Evolutionary conservation across 2,797 vertebrate genomes (phyloP).

Genomic region (Hyperoplus immaculatus): DNA sequence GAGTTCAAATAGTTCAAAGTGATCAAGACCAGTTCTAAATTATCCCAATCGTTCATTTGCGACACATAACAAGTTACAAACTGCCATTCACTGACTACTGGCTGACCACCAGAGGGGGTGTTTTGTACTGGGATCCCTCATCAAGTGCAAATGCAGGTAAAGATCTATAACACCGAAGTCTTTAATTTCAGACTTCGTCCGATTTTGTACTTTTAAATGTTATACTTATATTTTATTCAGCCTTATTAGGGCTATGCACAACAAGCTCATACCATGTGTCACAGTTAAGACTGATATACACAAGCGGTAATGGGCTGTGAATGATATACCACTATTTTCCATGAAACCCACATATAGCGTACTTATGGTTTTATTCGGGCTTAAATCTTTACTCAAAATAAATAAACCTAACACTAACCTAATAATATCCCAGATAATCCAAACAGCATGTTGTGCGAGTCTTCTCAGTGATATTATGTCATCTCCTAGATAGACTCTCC

Average conservation of each 20-base stretch:
- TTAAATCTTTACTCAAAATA: not conserved
- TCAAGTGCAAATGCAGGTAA: not conserved
- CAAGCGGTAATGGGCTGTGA: too few species aligned
- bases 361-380: not conserved
- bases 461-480: not conserved
- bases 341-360: not conserved
- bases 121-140: constrained; percentile 11
- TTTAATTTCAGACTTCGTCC: not conserved
- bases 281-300: not conserved
- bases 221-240: constrained; percentile 2
- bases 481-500: constrained; percentile 28
- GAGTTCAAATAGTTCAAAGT: constrained; percentile 71
- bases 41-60: constrained; percentile 28
- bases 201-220: not conserved
- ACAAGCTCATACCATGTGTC: not conserved
- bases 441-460: constrained; percentile 1
- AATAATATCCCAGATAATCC: not conserved
- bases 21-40: constrained; percentile 40
- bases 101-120: constrained; percentile 32
- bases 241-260: not conserved
- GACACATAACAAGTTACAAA: constrained; percentile 46
- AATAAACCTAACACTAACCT: not conserved
- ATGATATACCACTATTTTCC: not conserved
- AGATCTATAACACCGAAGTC: not conserved
- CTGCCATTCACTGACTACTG: constrained; percentile 27